Evolutionary conservation across 2,113 vertebrate species (phyloP), one percentile per base, ranked within the genome.

Genomic region (Rhynchomys soricoides): DNA sequence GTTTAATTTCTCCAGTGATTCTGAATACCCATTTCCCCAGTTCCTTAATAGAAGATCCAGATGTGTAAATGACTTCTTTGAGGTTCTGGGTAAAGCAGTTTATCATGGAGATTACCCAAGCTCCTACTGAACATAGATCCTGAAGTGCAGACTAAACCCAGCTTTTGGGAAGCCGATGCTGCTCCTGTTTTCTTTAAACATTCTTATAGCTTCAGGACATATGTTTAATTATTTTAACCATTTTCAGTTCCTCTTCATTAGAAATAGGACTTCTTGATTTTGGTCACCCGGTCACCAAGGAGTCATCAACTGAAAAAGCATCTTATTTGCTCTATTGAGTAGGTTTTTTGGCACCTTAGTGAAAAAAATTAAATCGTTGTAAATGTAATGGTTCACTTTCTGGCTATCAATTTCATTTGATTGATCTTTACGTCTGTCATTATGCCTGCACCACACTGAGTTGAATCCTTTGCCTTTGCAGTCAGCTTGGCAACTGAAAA

Each of bases 31-130:
- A 0, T 89, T 64, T 50, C n/a, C n/a, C 64, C 2, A 82, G 74
- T 55, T 66, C n/a, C 79, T 21, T 40, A 48, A 89, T 68, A 91
- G 75, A 22, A 22, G 74, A 90, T 71, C 86, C 45, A 82, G 66
- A 89, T 7, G 24, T 77, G 50, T 77, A 90, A 73, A 66, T 78
- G 43, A 93, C n/a, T 83, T 73, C 34, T 96, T 88, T 74, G 62
- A 89, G n/a, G 48, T 79, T 95, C 55, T n/a, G 45, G 75, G 37
- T 3, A 91, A 88, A 79, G 52, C 40, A 75, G 29, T 71, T 70
- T 52, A 37, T 75, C 79, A 31, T 50, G 73, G 45, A 91, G 43
- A 70, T 83, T 75, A 71, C 34, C 45, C 19, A 59, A 64, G 17
- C 50, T 43, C n/a, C 26, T 74, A n/a, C 5, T 4, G 12, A 92